Base-by-base conservation (phyloP, 2,113 vertebrate genomes). In the Thymallus thymallus region DNA sequence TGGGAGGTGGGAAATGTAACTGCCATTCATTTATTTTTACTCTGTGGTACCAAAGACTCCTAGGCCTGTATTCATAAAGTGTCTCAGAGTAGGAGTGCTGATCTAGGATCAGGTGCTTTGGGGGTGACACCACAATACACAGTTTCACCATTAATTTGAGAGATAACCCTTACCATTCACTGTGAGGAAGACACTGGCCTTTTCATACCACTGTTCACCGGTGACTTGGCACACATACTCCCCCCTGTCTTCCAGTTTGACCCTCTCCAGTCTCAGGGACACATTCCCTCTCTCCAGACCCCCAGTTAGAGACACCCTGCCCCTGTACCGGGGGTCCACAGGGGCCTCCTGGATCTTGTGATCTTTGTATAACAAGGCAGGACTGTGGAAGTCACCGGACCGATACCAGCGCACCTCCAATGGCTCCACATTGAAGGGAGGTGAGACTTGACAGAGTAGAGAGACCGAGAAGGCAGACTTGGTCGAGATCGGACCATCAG, bases 131-230 rank as follows among this genome's bases (percentile, higher is more conserved):
- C 35, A 41, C 9, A 41, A 41, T 41, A 41, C 9, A 41, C 35
- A 12, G 35, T 41, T 41, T 41, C 9, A 12, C 35, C 35, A 41
- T 41, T 9, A 41, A 41, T 41, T 41, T 41, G 35, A 41, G 35
- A 10, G 9, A 41, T 41, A 41, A 41, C 35, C 35, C 12, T 48
- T 75, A 72, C 73, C 78, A 67, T 30, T 66, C 10, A 79, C 23
- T 68, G 7, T 62, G n/a, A 79, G 61, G 16, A 61, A 56, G 13
- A 74, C 41, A 2, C 22, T 74, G 9, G 12, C 30, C n/a, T 29
- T 66, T 4, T 78, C 71, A 60, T 78, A 78, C 76, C 76, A 78
- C 6, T 1, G 51, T 2, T 72, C 35, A 35, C 67, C 66, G 24
- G 3, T 35, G 18, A 75, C 73, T 22, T 61, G 24, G 6, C 77